Conservation (phyloP, 1,140 invertebrate species). For the Euwallacea similis region DNA sequence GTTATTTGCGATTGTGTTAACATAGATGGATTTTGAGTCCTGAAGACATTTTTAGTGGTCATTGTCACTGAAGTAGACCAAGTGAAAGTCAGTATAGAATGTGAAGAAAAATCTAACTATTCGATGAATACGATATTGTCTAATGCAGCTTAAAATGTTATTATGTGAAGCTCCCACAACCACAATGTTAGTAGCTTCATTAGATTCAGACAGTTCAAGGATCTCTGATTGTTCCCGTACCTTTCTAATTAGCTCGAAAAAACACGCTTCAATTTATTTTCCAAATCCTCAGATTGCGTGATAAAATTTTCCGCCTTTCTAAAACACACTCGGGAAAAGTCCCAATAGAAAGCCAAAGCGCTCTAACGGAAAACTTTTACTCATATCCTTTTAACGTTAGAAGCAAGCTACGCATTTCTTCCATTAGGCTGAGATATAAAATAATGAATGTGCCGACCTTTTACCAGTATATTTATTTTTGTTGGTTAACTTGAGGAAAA, state of each 20-base stretch:
- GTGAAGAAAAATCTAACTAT: no score
- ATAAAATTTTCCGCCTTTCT: not conserved
- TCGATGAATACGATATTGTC: no score
- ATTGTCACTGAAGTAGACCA: no score
- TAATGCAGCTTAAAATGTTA: no score
- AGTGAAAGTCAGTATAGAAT: no score
- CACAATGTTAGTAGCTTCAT: no score
- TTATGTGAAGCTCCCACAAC: no score
- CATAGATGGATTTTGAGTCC: no score
- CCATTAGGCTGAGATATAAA: slow-evolving; percentile 27
- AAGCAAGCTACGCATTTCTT: slow-evolving; percentile 20
- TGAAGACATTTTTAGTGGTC: no score
- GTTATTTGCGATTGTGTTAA: no score
- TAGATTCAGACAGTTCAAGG: not conserved
- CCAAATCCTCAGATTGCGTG: no score
- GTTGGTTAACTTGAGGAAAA: slow-evolving; percentile 12
- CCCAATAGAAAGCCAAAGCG: slow-evolving; percentile 1
- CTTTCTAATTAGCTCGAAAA: not conserved
- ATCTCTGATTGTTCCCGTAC: not conserved
- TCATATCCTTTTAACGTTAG: slow-evolving; percentile 12
- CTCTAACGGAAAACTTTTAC: slow-evolving; percentile 12
- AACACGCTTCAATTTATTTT: not conserved
- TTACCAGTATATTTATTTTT: slow-evolving; percentile 26
- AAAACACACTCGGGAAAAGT: not conserved
- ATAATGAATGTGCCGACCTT: slow-evolving; percentile 29